These are phyloP conservation scores for Tiphia femorata DNA, from an alignment of 2,888 invertebrate species.

Conservation along the genomic window DNA sequence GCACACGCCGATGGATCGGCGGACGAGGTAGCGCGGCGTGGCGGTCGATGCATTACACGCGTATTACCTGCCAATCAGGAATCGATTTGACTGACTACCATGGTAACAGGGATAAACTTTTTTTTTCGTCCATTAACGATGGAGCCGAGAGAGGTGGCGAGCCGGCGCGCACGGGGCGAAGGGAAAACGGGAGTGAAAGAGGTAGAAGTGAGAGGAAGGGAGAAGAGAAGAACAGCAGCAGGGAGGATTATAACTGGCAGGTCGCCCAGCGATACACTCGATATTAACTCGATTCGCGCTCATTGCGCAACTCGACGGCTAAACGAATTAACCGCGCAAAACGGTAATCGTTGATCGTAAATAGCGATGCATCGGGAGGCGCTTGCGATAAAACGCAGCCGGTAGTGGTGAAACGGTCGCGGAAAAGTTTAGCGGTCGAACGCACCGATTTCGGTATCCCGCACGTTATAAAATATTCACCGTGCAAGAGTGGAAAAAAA, in stretches of 20 bases:
- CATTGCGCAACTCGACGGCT: constrained; percentile 33
- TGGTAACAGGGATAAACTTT: constrained; percentile 40
- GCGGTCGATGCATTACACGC: constrained; percentile 43
- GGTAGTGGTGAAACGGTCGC: neutral
- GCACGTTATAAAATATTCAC: no score
- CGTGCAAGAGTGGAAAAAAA: neutral
- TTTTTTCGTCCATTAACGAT: constrained; percentile 19
- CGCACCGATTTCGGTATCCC: neutral
- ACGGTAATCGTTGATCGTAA: constrained; percentile 32
- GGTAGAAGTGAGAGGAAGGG: neutral
- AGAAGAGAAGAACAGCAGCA: neutral
- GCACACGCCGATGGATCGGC: constrained; percentile 22
- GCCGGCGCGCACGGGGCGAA: constrained; percentile 6
- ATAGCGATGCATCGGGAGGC: constrained; percentile 10
- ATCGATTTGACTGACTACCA: constrained; percentile 50
- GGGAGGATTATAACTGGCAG: constrained; percentile 6
- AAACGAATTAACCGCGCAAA: constrained; percentile 44
- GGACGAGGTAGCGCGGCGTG: constrained; percentile 23
- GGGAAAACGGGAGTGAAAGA: constrained; percentile 22
- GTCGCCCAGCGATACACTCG: constrained; percentile 32
- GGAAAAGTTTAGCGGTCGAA: neutral
- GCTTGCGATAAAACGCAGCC: neutral
- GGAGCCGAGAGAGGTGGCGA: constrained; percentile 19
- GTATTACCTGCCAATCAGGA: constrained; percentile 49
- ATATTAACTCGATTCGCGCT: constrained; percentile 50